A percentile compares a stretch with the other conserved stretches of the same genome.
phyloP scores from a whole-genome alignment of 2,113 vertebrate species.

The Myocastor coypus region DNA sequence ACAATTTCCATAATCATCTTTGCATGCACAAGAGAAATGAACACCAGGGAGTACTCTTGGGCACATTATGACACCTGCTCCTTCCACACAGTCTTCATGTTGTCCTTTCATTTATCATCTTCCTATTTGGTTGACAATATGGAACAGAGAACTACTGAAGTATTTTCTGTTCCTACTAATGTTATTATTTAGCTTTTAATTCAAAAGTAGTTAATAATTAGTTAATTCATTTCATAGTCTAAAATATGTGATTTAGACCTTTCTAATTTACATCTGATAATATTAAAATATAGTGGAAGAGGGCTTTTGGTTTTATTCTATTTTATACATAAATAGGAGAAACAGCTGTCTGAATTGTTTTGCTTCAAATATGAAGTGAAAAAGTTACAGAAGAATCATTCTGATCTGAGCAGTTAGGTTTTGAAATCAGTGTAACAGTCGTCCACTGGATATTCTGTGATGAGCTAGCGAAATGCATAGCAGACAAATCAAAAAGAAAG shows the following conservation, averaged over 20 bases:
- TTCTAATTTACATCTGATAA: slow-evolving; percentile 62
- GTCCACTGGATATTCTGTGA: neutral
- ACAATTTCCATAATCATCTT: neutral
- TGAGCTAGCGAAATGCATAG: neutral
- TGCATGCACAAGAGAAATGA: rapidly evolving
- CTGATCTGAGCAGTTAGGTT: neutral
- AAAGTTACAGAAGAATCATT: slow-evolving; percentile 50
- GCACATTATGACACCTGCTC: rapidly evolving
- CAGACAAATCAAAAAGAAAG: neutral
- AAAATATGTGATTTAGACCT: slow-evolving; percentile 62
- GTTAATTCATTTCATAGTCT: slow-evolving; percentile 50
- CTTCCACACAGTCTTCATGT: rapidly evolving
- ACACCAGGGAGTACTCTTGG: rapidly evolving
- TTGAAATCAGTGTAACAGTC: neutral
- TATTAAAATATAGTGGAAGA: slow-evolving; percentile 63
- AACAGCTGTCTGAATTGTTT: slow-evolving; percentile 42
- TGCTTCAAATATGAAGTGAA: slow-evolving; percentile 56
- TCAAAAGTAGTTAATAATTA: slow-evolving; percentile 47
- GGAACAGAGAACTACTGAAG: neutral
- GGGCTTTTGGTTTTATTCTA: slow-evolving; percentile 51
- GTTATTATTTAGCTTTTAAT: slow-evolving; percentile 56
- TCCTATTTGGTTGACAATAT: neutral
- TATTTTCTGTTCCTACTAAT: slow-evolving; percentile 34
- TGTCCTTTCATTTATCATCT: rapidly evolving
- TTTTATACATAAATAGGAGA: slow-evolving; percentile 12